A percentile compares a stretch with the other conserved stretches of the same genome.
phyloP scores from a whole-genome alignment of 2,888 invertebrate species.

The Eilema caniola region DNA sequence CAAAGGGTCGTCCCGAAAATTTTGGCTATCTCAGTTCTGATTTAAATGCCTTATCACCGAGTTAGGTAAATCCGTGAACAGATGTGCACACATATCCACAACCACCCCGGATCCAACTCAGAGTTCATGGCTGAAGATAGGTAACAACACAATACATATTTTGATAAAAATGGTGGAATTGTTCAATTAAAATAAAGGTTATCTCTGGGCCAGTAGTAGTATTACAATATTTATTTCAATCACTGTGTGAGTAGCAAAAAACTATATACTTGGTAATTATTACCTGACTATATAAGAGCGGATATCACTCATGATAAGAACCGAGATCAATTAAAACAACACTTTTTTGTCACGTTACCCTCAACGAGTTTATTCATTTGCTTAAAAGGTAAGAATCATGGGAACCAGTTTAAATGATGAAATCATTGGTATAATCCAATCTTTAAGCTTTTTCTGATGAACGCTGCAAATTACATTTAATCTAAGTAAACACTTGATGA shows the following conservation, averaged over 20 bases:
- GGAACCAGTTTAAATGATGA: background rate
- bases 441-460: background rate
- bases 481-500: constrained; percentile 27
- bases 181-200: background rate
- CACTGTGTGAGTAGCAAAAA: background rate
- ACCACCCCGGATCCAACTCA: background rate
- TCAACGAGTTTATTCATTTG: background rate
- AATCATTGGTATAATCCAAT: constrained; percentile 5
- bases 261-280: background rate
- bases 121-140: background rate
- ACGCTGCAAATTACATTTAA: constrained; percentile 5
- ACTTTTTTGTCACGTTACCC: background rate
- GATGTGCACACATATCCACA: background rate
- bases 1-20: too few species aligned
- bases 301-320: constrained; percentile 4
- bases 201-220: background rate
- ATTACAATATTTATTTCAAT: background rate
- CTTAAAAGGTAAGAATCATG: background rate
- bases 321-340: background rate
- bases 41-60: background rate
- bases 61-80: background rate
- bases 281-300: background rate
- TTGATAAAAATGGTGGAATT: background rate
- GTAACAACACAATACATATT: background rate
- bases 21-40: too few species aligned